Conservation (phyloP, 2,888 invertebrate species). For the Athalia cordata region DNA sequence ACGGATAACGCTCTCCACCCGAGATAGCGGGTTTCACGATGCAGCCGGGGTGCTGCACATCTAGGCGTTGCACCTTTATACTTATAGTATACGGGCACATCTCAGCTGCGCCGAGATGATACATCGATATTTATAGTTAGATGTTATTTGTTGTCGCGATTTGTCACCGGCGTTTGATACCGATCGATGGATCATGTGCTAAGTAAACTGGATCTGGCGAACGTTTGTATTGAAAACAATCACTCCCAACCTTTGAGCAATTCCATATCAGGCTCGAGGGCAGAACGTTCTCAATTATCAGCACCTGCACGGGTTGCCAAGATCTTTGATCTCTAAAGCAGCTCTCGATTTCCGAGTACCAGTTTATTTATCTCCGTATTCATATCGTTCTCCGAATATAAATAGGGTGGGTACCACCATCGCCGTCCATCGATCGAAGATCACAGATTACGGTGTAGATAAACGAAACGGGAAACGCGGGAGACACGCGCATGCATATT, state of each 20-base stretch:
- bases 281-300: too few species aligned
- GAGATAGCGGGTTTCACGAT: neutral
- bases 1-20: too few species aligned
- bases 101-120: neutral
- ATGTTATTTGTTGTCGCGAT: neutral
- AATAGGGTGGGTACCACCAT: neutral
- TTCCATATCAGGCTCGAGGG: too few species aligned
- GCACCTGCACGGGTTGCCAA: neutral
- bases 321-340: too few species aligned
- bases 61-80: neutral
- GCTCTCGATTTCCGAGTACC: too few species aligned
- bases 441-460: neutral
- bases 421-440: constrained; percentile 12
- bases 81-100: neutral
- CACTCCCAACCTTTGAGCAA: too few species aligned
- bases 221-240: too few species aligned
- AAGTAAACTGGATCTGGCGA: too few species aligned
- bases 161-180: neutral
- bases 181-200: neutral
- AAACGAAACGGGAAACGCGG: neutral
- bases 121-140: constrained; percentile 4
- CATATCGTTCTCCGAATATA: too few species aligned
- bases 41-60: neutral
- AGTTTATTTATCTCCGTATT: neutral
- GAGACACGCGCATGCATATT: neutral